Percentiles rank a stretch among this genome's conserved stretches.
Evolutionary conservation across 2,797 vertebrate species (phyloP).

Genomic region (Denticeps clupeoides): DNA sequence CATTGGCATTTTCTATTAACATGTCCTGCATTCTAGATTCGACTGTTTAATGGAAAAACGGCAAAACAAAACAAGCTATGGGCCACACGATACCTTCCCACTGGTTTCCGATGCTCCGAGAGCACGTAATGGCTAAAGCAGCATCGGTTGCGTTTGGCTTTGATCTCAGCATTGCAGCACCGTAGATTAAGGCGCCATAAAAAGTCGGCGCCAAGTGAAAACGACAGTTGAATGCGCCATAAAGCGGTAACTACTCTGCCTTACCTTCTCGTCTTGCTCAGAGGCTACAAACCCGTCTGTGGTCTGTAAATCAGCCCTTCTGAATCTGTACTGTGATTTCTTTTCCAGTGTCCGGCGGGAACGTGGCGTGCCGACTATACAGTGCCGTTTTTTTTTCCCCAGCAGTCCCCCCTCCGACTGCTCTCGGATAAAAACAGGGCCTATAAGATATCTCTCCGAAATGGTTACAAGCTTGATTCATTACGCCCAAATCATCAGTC

Average conservation of each 20-base stretch:
- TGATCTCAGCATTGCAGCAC: slow-evolving; percentile 11
- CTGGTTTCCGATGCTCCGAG: background rate
- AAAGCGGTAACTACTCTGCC: slow-evolving; percentile 15
- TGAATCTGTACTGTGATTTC: slow-evolving; percentile 35
- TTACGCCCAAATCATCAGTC: slow-evolving; percentile 70
- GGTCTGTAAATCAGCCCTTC: slow-evolving; percentile 31
- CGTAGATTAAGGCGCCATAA: slow-evolving; percentile 17
- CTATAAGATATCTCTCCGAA: slow-evolving; percentile 56
- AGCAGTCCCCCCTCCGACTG: slow-evolving; percentile 38
- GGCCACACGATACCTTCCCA: background rate
- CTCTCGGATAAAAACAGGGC: slow-evolving; percentile 46
- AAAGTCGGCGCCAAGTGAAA: slow-evolving; percentile 12
- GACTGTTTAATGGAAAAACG: background rate
- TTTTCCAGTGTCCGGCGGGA: slow-evolving; percentile 42
- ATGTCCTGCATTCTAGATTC: background rate
- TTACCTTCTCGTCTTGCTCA: slow-evolving; percentile 15
- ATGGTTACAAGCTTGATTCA: slow-evolving; percentile 64
- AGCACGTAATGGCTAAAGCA: background rate
- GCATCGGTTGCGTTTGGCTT: background rate
- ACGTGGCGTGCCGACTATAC: slow-evolving; percentile 26
- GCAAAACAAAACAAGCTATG: background rate
- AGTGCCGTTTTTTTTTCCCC: slow-evolving; percentile 18
- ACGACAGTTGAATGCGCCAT: slow-evolving; percentile 10
- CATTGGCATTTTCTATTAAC: slow-evolving; percentile 29
- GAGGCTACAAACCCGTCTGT: slow-evolving; percentile 21